Base-by-base conservation (phyloP, 1,140 invertebrate species). In the Uloborus diversus region DNA sequence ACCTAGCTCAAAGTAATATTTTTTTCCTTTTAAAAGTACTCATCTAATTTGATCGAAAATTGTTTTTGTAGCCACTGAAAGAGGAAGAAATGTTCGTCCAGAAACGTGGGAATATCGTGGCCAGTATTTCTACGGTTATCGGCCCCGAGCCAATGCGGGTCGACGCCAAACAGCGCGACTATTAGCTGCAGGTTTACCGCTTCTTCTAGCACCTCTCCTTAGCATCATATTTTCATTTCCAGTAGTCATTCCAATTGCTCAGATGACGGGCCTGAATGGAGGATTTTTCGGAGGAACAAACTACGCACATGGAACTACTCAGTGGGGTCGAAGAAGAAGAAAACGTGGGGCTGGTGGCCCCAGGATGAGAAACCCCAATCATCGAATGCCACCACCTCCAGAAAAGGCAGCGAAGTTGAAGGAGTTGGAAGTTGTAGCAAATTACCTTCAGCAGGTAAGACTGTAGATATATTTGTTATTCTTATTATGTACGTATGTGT, bases 101-200 rank as follows among this genome's bases (percentile, higher is more conserved):
- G 80, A 81, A 70, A 53, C 66, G 0, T 81, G 80, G 80, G 80
- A 81, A 53, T 81, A 81, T 33, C 23, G 62, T 5, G 80, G 80
- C 14, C 65, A 71, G 17, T 81, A 81, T 28, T 78, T 73, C 57
- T 81, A 81, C 66, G 73, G 73, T 17, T 76, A 33, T 25, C 59
- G 66, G 42, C 70, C 62, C 9, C 49, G 20, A 14, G 32, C 73
- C 7, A 61, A 66, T 28, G 68, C 51, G 14, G 27, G 35, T 3
- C 33, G 51, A 2, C 49, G 64, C 4, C 27, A 57, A 0, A 59
- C 68, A 2, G 70, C 79, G 5, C 49, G 69, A 9, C 14, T 81
- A 5, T 28, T 78, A 35, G 62, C 65, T 4, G 80, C 80, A n/a
- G 71, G 71, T n/a, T 20, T 81, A 14, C 80, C 80, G 30, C 30